phyloP scores from a whole-genome alignment of 1,140 invertebrate genomes.

The Meloidogyne exigua region DNA sequence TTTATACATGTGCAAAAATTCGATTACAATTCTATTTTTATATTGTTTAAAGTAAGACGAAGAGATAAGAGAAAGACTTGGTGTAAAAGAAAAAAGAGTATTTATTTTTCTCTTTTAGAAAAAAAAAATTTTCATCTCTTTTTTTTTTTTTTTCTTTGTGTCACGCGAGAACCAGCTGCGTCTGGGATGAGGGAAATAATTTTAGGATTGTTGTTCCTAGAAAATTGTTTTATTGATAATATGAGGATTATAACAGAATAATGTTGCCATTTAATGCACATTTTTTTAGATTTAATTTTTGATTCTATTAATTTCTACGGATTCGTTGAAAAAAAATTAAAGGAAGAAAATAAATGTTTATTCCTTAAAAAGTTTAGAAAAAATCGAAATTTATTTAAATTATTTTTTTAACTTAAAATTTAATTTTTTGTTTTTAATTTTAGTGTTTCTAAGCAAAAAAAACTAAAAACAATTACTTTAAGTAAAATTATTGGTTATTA shows the following conservation, averaged over 20 bases:
- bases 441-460: not conserved
- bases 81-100: not conserved
- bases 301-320: too few relatives aligned
- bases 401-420: too few relatives aligned
- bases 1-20: not conserved
- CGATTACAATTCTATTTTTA: not conserved
- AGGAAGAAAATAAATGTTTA: too few relatives aligned
- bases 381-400: too few relatives aligned
- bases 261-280: not conserved
- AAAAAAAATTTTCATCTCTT: not conserved
- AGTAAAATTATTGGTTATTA: not conserved
- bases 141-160: not conserved
- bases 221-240: not conserved
- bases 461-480: not conserved
- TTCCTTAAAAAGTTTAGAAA: too few relatives aligned
- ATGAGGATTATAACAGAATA: not conserved
- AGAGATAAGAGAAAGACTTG: not conserved
- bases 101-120: not conserved
- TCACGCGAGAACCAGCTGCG: not conserved
- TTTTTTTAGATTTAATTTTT: not conserved
- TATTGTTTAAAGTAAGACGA: not conserved
- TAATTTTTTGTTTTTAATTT: not conserved
- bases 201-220: conserved; percentile 4
- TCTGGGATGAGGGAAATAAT: not conserved
- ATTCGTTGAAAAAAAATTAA: too few relatives aligned